These are phyloP conservation scores for Limnothrissa miodon DNA, from an alignment of 2,113 vertebrate species.

Conservation along the genomic window DNA sequence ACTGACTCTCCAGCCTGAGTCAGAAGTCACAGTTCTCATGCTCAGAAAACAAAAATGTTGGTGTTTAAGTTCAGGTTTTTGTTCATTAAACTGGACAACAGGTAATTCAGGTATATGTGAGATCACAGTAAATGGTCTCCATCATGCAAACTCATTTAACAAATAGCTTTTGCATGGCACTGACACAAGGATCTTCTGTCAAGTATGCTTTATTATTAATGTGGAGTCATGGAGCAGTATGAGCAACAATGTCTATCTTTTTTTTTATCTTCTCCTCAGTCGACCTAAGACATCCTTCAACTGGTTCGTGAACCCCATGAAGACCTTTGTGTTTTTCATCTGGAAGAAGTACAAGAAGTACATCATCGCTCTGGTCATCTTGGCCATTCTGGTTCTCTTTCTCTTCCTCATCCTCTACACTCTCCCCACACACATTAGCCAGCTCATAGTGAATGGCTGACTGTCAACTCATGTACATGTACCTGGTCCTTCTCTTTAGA, in stretches of 20 bases:
- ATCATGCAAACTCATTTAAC: background rate
- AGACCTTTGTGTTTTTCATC: conserved; percentile 90
- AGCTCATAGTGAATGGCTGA: conserved; percentile 81
- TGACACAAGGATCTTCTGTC: background rate
- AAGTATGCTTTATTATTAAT: background rate
- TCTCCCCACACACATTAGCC: conserved; percentile 83
- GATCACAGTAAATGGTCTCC: background rate
- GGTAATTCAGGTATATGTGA: background rate
- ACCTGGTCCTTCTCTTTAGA: background rate
- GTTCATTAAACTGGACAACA: background rate
- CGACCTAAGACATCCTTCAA: conserved; percentile 88
- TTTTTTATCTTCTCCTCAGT: conserved; percentile 56
- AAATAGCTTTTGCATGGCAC: background rate
- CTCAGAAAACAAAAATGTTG: background rate
- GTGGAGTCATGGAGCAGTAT: background rate
- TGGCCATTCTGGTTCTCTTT: conserved; percentile 77
- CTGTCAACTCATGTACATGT: background rate
- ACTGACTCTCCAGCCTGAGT: background rate
- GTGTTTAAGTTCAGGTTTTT: background rate
- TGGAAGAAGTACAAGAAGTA: conserved; percentile 88
- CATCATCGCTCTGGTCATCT: conserved; percentile 78
- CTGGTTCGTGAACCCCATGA: conserved; percentile 92
- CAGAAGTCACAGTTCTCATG: background rate
- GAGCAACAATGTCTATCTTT: background rate
- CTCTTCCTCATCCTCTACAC: conserved; percentile 86